Conservation (phyloP, 2,113 vertebrate species). For the Sturnira hondurensis region DNA sequence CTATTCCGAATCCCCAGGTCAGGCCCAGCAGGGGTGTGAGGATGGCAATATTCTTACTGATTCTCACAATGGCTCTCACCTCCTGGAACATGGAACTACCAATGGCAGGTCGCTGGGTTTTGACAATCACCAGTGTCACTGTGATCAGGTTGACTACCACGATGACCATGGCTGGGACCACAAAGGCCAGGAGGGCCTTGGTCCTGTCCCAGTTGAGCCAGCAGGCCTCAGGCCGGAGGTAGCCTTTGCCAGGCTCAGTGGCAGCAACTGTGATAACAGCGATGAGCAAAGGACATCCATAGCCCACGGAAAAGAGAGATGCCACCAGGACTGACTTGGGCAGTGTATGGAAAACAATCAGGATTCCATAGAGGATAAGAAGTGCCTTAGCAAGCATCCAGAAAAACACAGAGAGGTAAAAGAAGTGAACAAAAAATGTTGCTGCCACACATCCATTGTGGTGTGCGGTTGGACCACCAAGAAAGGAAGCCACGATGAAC, state of each 20-base stretch:
- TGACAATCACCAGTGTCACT: slow-evolving; percentile 84
- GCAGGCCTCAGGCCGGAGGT: slow-evolving; percentile 82
- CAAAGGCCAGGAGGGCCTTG: slow-evolving; percentile 88
- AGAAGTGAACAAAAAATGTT: slow-evolving; percentile 92
- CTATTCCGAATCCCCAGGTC: slow-evolving; percentile 90
- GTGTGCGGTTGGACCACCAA: slow-evolving; percentile 35
- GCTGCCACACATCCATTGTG: slow-evolving; percentile 80
- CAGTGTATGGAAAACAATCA: slow-evolving; percentile 87
- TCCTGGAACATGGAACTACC: slow-evolving; percentile 83
- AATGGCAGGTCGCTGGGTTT: slow-evolving; percentile 78
- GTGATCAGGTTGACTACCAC: slow-evolving; percentile 86
- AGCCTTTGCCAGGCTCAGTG: slow-evolving; percentile 82
- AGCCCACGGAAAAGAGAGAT: slow-evolving; percentile 84
- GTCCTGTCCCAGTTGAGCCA: slow-evolving; percentile 90
- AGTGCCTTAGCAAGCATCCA: slow-evolving; percentile 92
- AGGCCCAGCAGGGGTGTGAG: slow-evolving; percentile 90
- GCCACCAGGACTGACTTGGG: slow-evolving; percentile 82
- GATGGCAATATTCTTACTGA: slow-evolving; percentile 86
- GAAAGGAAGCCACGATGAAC: slow-evolving; percentile 81
- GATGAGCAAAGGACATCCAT: slow-evolving; percentile 88
- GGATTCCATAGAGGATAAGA: slow-evolving; percentile 87
- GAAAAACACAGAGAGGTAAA: slow-evolving; percentile 91
- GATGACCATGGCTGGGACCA: slow-evolving; percentile 87
- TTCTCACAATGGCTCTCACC: slow-evolving; percentile 75
- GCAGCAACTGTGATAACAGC: slow-evolving; percentile 85